phyloP scores from a whole-genome alignment of 1,140 invertebrate genomes.

The Maconellicoccus hirsutus region DNA sequence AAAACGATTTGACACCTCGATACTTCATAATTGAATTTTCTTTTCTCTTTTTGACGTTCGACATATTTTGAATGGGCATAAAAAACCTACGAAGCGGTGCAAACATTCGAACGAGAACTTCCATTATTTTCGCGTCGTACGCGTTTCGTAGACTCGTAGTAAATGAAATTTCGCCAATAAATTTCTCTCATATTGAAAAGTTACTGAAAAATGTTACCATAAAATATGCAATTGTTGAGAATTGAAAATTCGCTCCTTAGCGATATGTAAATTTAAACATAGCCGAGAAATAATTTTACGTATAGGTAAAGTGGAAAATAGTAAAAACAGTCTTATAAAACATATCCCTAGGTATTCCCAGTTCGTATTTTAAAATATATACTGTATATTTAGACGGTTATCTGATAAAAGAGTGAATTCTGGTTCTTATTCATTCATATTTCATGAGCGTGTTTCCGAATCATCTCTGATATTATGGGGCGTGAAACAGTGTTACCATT shows the following conservation, averaged over 20 bases:
- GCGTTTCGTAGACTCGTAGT: not conserved
- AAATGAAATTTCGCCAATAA: constrained; percentile 19
- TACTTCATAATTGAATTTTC: constrained; percentile 6
- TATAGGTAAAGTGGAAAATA: constrained; percentile 10
- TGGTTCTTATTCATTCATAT: constrained; percentile 20
- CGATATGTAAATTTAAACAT: constrained; percentile 14
- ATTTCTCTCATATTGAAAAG: constrained; percentile 13
- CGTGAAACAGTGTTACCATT: constrained; percentile 18
- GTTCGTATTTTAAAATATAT: constrained; percentile 13
- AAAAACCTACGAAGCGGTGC: not conserved
- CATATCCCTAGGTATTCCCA: constrained; percentile 7
- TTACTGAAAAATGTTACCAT: constrained; percentile 6
- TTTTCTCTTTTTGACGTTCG: not conserved
- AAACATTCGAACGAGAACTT: not conserved
- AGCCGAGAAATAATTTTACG: constrained; percentile 14
- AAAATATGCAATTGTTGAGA: constrained; percentile 19
- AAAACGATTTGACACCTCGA: constrained; percentile 3
- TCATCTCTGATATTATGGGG: constrained; percentile 20
- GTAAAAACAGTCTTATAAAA: constrained; percentile 16
- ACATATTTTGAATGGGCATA: not conserved
- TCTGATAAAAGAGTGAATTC: constrained; percentile 10
- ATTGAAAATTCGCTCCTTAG: not conserved
- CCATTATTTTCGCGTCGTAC: not conserved
- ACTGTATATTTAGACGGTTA: constrained; percentile 14
- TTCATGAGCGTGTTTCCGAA: constrained; percentile 21